Conservation (phyloP, 2,888 invertebrate species). For the Gortyna flavago region DNA sequence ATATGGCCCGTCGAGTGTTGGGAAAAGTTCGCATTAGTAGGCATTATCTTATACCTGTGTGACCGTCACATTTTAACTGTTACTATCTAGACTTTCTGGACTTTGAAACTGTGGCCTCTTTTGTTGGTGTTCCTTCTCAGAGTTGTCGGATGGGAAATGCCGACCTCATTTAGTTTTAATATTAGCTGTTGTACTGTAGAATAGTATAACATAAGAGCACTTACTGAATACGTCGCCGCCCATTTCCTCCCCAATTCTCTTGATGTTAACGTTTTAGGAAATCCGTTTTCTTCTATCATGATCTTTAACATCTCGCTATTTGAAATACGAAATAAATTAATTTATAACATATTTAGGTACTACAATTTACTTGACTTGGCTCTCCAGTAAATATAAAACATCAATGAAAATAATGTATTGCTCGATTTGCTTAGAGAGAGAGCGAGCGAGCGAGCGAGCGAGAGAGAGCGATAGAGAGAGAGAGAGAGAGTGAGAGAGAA, state of each 20-base stretch:
- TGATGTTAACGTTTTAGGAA: slow-evolving; percentile 80
- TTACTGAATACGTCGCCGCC: slow-evolving; percentile 83
- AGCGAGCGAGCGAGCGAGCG: no score
- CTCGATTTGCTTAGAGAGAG: no score
- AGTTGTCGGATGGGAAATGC: neutral
- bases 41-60: neutral
- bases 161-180: neutral
- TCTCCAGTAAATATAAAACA: slow-evolving; percentile 6
- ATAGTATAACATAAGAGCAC: slow-evolving; percentile 52
- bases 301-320: slow-evolving; percentile 80
- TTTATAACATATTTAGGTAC: slow-evolving; percentile 9
- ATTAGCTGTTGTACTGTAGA: neutral
- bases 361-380: neutral
- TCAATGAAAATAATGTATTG: neutral
- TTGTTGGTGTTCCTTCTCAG: neutral
- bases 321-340: slow-evolving; percentile 35
- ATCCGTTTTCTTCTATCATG: slow-evolving; percentile 84
- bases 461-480: no score
- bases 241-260: slow-evolving; percentile 84
- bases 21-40: neutral
- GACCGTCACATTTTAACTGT: neutral
- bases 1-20: neutral
- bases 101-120: neutral
- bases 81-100: neutral
- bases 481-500: no score